These are phyloP conservation scores for Chaetodon trifascialis DNA, from an alignment of 2,113 vertebrate genomes.

Conservation along the genomic window DNA sequence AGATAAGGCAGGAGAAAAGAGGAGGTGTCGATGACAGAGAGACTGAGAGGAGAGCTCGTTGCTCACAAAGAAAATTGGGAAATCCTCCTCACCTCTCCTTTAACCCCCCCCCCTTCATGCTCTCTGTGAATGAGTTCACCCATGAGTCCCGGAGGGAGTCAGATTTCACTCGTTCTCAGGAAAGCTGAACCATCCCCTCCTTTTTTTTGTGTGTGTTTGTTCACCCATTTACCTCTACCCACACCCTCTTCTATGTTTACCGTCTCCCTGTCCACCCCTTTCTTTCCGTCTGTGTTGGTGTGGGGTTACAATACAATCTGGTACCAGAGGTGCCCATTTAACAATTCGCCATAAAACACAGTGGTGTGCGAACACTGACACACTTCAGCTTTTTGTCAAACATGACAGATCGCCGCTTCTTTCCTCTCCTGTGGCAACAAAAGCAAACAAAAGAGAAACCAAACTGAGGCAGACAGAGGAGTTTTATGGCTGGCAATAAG, in stretches of 20 bases:
- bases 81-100: constrained; percentile 57
- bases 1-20: constrained; percentile 63
- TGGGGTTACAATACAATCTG: constrained; percentile 23
- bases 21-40: constrained; percentile 23
- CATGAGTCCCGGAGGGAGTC: constrained; percentile 64
- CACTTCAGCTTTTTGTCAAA: constrained; percentile 36
- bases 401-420: constrained; percentile 17
- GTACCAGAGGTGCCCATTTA: constrained; percentile 39
- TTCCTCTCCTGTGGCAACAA: constrained; percentile 4
- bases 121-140: constrained; percentile 66
- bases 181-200: constrained; percentile 60
- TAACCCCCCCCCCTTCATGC: constrained; percentile 28
- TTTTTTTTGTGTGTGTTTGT: constrained; percentile 56
- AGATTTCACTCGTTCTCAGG: constrained; percentile 65
- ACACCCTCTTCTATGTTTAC: constrained; percentile 62
- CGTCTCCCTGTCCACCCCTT: constrained; percentile 45
- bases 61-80: constrained; percentile 52
- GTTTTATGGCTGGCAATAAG: constrained; percentile 50
- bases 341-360: constrained; percentile 35
- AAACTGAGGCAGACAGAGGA: constrained; percentile 1
- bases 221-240: constrained; percentile 54
- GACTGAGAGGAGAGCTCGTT: constrained; percentile 23
- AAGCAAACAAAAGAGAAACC: not conserved
- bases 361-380: constrained; percentile 20
- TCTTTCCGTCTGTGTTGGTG: constrained; percentile 23